Base-by-base conservation (phyloP, 2,797 vertebrate species). In the Ambastaia sidthimunki region DNA sequence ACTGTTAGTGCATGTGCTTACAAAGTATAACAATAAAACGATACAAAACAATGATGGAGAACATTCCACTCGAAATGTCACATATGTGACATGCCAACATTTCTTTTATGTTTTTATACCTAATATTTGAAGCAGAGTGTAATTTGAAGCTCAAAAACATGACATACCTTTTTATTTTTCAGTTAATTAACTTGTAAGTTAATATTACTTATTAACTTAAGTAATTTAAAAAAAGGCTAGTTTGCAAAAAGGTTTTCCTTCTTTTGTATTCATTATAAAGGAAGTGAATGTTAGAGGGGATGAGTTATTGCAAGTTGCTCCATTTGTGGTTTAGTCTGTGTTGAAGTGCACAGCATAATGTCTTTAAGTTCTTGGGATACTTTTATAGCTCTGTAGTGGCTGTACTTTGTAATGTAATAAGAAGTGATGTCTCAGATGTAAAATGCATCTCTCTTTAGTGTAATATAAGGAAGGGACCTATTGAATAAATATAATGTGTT, bases 31-130 rank as follows among this genome's bases (percentile, higher is more conserved):
- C 55, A 3, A 23, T 12, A 12, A 57, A 19, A 57, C 3, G n/a
- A n/a, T n/a, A 9, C 13, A 2, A 57, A 19, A 12, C 23, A 57
- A 23, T 3, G 11, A 57, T 55, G 52, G n/a, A n/a, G 16, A 13
- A 57, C 55, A 57, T 57, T 57, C 55, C 12, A 10, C 10, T n/a
- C n/a, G 3, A 57, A 57, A 12, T 57, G 55, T 23, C 55, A 23
- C 54, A 21, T n/a, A n/a, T 21, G 52, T 55, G 54, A n/a, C n/a
- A n/a, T n/a, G n/a, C n/a, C 91, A 94, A 93, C 86, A 85, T 96
- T 90, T 96, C 95, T 80, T 91, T 97, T 91, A 94, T 96, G 93
- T 96, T 96, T 92, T n/a, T n/a, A n/a, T n/a, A n/a, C n/a, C n/a
- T n/a, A n/a, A n/a, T n/a, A n/a, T n/a, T n/a, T n/a, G n/a, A n/a